Evolutionary conservation across 2,113 vertebrate species (phyloP), one percentile per base, ranked within the genome.

Genomic region (Rhynchomys soricoides): DNA sequence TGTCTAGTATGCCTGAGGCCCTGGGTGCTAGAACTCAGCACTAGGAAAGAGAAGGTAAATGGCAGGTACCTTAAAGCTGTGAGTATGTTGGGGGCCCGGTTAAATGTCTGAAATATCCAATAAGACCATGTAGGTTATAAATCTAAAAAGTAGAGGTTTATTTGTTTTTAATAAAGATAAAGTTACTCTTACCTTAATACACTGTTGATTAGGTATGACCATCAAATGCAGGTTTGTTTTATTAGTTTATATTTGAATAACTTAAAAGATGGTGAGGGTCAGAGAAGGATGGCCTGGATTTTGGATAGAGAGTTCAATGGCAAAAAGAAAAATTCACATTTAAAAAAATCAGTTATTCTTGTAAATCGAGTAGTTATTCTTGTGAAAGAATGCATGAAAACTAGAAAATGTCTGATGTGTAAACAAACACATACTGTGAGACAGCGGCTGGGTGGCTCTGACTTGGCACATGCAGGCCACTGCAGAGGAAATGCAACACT

Each of bases 131-230:
- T 89, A 29, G 4, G 13, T 1, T 87, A 71, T 79, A 93, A 85
- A 45, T 92, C 62, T 75, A 86, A 96, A 89, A 75, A 85, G 13
- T 85, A 37, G 82, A 5, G 7, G 22, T 92, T 86, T 82, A 86
- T 50, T 62, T 82, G 37, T 73, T 73, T 93, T 94, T 95, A 74
- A 89, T 34, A 93, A 95, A 37, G 26, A 26, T 93, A 83, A 95
- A 92, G 57, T 86, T 50, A 15, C 21, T 97, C 78, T 83, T 90
- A 78, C 8, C 62, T 73, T 90, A 71, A 90, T 37, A 37, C 78
- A 90, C 24, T 90, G 13, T 73, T 89, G 81, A 34, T 92, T 92
- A 86, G 50, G 24, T 79, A 3, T 94, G 92, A 86, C 37, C 50
- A 62, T 86, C 85, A 82, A 70, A 31, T 82, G 21, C n/a, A 90